These are phyloP conservation scores for Chelmon rostratus DNA, from an alignment of 2,797 vertebrate genomes.

Conservation along the genomic window DNA sequence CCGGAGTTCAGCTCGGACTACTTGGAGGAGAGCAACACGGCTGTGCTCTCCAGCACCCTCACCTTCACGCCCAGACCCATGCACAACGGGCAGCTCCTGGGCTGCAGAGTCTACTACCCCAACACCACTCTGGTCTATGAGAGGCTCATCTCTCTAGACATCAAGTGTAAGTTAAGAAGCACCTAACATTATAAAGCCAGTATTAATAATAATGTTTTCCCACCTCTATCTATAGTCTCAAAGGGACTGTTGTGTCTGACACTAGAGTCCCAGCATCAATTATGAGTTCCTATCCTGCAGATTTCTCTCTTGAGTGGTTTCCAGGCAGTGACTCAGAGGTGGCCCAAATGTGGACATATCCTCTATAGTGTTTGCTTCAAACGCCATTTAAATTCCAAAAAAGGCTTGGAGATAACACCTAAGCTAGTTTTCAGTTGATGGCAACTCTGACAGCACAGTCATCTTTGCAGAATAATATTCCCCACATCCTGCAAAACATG, in stretches of 20 bases:
- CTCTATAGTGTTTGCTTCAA: neutral
- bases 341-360: neutral
- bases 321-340: neutral
- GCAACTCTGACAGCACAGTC: neutral
- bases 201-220: neutral
- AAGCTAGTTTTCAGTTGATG: neutral
- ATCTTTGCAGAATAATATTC: neutral
- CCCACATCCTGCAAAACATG: neutral
- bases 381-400: neutral
- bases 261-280: neutral
- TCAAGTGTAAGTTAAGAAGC: conserved; percentile 89
- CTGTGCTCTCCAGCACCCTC: conserved; percentile 88
- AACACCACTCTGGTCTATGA: conserved; percentile 90
- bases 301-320: neutral
- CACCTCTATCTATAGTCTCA: neutral
- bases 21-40: conserved; percentile 89
- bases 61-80: conserved; percentile 90
- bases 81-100: conserved; percentile 91
- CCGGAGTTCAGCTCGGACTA: conserved; percentile 85
- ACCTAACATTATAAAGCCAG: neutral
- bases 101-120: conserved; percentile 90
- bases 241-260: neutral
- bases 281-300: neutral
- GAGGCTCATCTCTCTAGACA: conserved; percentile 88
- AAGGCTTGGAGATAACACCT: too few relatives aligned